A percentile compares a stretch with the other conserved stretches of the same genome.
Evolutionary conservation across 2,797 vertebrate species (phyloP).

Genomic region (Eupleurogrammus muticus): DNA sequence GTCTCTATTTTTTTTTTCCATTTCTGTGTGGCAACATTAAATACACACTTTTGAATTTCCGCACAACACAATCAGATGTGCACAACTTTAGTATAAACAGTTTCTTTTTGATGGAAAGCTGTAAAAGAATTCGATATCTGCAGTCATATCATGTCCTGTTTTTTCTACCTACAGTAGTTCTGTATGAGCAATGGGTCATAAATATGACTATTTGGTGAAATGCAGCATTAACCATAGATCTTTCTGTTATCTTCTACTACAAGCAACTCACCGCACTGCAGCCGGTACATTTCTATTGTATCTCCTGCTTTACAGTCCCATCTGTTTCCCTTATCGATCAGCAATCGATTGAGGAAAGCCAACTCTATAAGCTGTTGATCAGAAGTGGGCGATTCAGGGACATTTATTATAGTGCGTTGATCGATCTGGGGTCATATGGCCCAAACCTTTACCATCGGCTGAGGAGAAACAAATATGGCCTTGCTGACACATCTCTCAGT

Average conservation of each 20-base stretch:
- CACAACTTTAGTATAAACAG: too few species aligned
- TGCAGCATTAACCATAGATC: background rate
- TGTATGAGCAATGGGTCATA: background rate
- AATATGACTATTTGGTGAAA: background rate
- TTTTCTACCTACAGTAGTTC: background rate
- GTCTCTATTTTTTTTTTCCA: background rate
- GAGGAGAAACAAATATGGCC: slow-evolving; percentile 59
- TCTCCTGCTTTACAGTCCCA: slow-evolving; percentile 49
- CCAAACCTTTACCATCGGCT: slow-evolving; percentile 29
- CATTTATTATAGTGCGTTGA: slow-evolving; percentile 46
- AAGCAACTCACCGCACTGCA: background rate
- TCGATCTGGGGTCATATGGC: slow-evolving; percentile 52
- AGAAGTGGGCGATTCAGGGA: slow-evolving; percentile 40
- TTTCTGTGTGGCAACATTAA: background rate
- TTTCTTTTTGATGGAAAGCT: too few species aligned
- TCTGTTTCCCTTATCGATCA: slow-evolving; percentile 60
- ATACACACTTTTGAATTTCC: too few species aligned
- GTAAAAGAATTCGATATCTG: background rate
- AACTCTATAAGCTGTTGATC: slow-evolving; percentile 61
- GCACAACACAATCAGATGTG: too few species aligned
- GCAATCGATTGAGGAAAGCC: slow-evolving; percentile 34
- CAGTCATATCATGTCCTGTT: background rate
- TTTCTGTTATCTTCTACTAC: slow-evolving; percentile 3
- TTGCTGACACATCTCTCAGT: slow-evolving; percentile 54
- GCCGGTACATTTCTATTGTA: slow-evolving; percentile 28